A percentile compares a stretch with the other conserved stretches of the same genome.
phyloP scores from a whole-genome alignment of 1,140 invertebrate species.

The Calephelis virginiensis region DNA sequence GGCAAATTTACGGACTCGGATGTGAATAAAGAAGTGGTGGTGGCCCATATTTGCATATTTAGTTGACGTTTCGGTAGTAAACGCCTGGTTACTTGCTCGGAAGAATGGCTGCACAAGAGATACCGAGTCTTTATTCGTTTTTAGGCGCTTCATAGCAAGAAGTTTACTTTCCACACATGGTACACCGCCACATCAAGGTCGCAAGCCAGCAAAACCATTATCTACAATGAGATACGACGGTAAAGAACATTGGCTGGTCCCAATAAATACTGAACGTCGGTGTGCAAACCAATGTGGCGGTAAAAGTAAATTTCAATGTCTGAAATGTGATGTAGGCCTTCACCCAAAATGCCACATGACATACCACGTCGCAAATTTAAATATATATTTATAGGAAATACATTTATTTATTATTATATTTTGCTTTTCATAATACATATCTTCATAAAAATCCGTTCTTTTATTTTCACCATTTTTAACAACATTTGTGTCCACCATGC shows the following conservation, averaged over 20 bases:
- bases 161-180: too few relatives aligned
- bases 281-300: constrained; percentile 5
- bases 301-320: constrained; percentile 24
- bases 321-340: constrained; percentile 23
- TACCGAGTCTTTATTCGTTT: not conserved
- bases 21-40: constrained; percentile 27
- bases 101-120: not conserved
- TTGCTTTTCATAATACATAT: not conserved
- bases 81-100: constrained; percentile 1
- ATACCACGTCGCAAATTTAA: constrained; percentile 4
- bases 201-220: too few relatives aligned
- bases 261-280: too few relatives aligned
- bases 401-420: too few relatives aligned
- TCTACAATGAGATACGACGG: too few relatives aligned
- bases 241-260: too few relatives aligned
- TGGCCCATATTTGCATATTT: constrained; percentile 29
- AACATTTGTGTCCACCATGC: constrained; percentile 16
- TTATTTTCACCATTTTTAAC: constrained; percentile 18
- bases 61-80: constrained; percentile 25
- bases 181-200: too few relatives aligned
- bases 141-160: too few relatives aligned
- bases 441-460: too few relatives aligned
- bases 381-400: not conserved
- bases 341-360: constrained; percentile 23
- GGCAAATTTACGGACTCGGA: constrained; percentile 1